Evolutionary conservation across 2,797 vertebrate genomes (phyloP).

Genomic region (Poecile montanus): DNA sequence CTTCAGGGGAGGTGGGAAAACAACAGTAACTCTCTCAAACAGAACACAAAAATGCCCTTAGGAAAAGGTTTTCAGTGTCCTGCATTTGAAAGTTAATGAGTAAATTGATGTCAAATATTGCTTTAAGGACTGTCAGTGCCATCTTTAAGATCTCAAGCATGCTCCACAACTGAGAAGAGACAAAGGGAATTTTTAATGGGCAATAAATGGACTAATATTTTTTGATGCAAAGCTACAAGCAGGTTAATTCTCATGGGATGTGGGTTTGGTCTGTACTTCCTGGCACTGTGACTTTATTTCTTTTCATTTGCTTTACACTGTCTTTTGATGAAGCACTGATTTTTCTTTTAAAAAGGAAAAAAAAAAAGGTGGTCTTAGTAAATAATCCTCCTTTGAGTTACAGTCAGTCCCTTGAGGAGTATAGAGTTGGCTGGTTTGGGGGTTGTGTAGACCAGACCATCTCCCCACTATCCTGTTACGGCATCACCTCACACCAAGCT

Average conservation of each 20-base stretch:
- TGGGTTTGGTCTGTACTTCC: conserved; percentile 27
- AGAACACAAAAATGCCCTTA: conserved; percentile 48
- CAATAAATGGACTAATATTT: conserved; percentile 49
- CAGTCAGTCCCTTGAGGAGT: background rate
- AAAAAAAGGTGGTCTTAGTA: background rate
- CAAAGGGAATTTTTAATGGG: conserved; percentile 51
- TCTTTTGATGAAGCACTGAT: background rate
- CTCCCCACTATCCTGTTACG: background rate
- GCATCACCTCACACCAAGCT: background rate
- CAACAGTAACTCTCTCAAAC: conserved; percentile 53
- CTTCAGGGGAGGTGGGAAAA: conserved; percentile 49
- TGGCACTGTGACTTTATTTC: background rate
- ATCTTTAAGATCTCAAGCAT: conserved; percentile 46
- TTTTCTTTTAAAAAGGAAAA: background rate
- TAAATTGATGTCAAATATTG: conserved; percentile 47
- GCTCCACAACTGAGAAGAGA: conserved; percentile 40
- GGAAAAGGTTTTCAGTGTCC: conserved; percentile 56
- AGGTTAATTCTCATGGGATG: conserved; percentile 37
- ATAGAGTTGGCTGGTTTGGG: background rate
- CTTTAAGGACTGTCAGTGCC: conserved; percentile 32
- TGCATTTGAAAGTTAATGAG: conserved; percentile 61
- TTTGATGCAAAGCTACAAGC: conserved; percentile 16
- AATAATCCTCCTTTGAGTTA: background rate
- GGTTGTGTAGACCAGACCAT: background rate
- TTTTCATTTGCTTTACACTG: background rate